Conservation (phyloP, 2,113 vertebrate species). For the Pteropus alecto region DNA sequence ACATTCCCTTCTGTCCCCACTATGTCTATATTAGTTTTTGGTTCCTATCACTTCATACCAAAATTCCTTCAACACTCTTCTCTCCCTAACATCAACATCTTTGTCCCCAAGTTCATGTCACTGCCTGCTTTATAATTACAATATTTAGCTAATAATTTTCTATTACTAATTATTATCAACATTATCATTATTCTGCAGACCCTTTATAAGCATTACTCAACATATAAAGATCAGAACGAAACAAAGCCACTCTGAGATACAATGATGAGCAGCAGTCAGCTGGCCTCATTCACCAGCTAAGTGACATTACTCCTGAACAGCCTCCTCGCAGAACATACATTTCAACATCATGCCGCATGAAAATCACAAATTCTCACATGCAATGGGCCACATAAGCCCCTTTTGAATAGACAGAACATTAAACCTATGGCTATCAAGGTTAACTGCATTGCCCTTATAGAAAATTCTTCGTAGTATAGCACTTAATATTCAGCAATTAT, state of each 20-base stretch:
- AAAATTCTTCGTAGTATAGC: background rate
- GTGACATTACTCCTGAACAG: background rate
- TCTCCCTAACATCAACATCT: background rate
- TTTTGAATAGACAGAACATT: background rate
- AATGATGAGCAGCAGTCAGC: background rate
- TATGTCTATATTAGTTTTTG: background rate
- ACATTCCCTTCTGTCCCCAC: background rate
- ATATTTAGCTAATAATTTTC: background rate
- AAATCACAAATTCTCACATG: background rate
- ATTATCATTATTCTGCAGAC: background rate
- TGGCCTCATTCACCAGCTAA: background rate
- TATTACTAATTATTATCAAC: background rate
- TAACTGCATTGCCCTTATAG: background rate
- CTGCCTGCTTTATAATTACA: background rate
- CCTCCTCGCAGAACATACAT: background rate
- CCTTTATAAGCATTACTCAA: background rate
- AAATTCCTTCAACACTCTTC: background rate
- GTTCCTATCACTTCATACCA: background rate
- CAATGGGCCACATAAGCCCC: background rate
- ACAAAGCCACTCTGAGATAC: background rate
- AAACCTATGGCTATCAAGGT: background rate
- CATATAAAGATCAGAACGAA: background rate
- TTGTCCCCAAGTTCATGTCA: background rate
- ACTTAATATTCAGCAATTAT: background rate
- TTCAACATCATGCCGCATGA: background rate